Conservation (phyloP, 1,140 invertebrate species). For the Drosophila paulistorum region DNA sequence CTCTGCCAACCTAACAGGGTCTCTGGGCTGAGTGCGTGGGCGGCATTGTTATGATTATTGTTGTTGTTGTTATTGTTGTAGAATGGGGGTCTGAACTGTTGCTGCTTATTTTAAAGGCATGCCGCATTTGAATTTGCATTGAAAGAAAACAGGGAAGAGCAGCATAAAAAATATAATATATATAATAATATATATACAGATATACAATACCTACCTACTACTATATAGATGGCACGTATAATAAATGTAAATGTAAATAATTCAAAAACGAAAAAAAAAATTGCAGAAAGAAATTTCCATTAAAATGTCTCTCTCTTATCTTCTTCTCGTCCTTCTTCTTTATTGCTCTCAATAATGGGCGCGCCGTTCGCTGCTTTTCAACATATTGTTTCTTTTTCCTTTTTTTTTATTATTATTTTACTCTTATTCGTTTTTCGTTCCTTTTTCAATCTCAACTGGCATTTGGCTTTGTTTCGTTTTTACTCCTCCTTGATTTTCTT, state of each 20-base stretch:
- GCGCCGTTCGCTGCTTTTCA: conserved; percentile 60
- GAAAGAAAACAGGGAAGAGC: conserved; percentile 35
- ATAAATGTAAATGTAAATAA: conserved; percentile 75
- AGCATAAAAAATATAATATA: conserved; percentile 35
- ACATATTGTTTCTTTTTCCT: conserved; percentile 55
- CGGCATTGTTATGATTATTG: conserved; percentile 55
- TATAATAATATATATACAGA: conserved; percentile 32
- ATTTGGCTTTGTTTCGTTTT: conserved; percentile 41
- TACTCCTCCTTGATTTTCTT: conserved; percentile 41
- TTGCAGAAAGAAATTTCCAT: conserved; percentile 80
- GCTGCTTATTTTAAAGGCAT: conserved; percentile 65
- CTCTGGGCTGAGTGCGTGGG: conserved; percentile 19
- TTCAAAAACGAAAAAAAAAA: conserved; percentile 55
- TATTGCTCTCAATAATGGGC: conserved; percentile 60
- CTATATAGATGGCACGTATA: conserved; percentile 70
- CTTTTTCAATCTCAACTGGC: conserved; percentile 27
- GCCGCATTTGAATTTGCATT: conserved; percentile 75
- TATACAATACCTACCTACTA: conserved; percentile 38
- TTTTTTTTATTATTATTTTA: conserved; percentile 8
- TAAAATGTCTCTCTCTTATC: conserved; percentile 78
- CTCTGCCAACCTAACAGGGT: conserved; percentile 19
- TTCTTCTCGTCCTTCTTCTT: conserved; percentile 74
- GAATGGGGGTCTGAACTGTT: conserved; percentile 13
- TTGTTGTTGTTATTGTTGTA: conserved; percentile 34
- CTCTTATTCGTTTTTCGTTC: conserved; percentile 16